Base-by-base conservation (phyloP, 1,140 invertebrate genomes). In the Leucophenga varia region DNA sequence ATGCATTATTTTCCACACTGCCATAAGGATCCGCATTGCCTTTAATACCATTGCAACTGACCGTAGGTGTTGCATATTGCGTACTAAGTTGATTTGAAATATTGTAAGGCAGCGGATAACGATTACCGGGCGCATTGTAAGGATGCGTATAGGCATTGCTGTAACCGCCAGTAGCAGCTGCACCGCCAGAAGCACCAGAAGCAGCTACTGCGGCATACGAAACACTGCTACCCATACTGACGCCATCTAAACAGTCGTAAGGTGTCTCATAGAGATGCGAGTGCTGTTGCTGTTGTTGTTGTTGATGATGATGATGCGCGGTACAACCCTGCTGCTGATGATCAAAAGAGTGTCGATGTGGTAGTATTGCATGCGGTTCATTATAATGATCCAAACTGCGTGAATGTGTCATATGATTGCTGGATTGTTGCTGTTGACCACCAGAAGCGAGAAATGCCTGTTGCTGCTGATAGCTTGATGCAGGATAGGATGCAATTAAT, bases 371-470 rank as follows among this genome's bases (percentile, higher is more conserved):
- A 25, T 56, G 54, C 18, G 70, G 68, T 28, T 73, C 73, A 47
- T 61, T 64, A 52, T 75, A 75, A 21, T 75, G 73, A n/a, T 75
- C 73, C 41, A 75, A 43, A 43, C 70, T 73, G 49, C 69, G 69
- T 9, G 73, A 75, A 34, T 75, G 73, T 13, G 70, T 65, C 61
- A 73, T 72, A 6, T 60, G 36, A 1, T 39, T 35, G 5, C 41
- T 39, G n/a, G 52, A 46, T 10, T 20, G 19, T 30, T 30, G 40
- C n/a, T 22, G 21, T 7, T 48, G 46, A 40, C 40, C 10, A 45
- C 48, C n/a, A 43, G 44, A 3, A 48, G 44, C 28, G 18, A 8
- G 19, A 19, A 40, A 13, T 7, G 43, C 45, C 22, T 18, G 16
- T 17, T 56, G 51, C 10, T 55, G 57, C 16, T 42, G 47, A 32